Evolutionary conservation across 2,888 invertebrate genomes (phyloP).

Genomic region (Prosapia bicincta): DNA sequence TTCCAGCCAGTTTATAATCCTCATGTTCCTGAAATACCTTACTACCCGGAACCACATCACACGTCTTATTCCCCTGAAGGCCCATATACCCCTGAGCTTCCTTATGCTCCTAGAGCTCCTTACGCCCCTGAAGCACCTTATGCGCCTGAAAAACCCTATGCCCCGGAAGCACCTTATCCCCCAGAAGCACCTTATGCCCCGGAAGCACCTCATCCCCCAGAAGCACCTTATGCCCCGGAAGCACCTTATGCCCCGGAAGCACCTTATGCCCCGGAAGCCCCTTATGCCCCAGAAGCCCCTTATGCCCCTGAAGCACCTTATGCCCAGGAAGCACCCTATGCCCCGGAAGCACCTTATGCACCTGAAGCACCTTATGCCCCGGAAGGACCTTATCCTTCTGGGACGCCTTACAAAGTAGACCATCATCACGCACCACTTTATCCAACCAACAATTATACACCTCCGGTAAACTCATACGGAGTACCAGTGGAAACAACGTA

Average conservation of each 20-base stretch:
- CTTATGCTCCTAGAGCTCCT: constrained; percentile 3
- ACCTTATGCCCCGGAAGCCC: neutral
- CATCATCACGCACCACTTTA: too few species aligned
- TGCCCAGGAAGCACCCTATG: constrained; percentile 12
- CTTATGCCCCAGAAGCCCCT: neutral
- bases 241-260: neutral
- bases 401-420: neutral
- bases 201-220: neutral
- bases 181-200: neutral
- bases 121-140: constrained; percentile 11
- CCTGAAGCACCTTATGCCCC: neutral
- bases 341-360: neutral
- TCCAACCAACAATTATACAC: too few species aligned
- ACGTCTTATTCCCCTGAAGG: neutral
- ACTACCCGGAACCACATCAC: neutral
- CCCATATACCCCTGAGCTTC: neutral
- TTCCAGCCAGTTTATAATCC: neutral
- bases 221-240: neutral
- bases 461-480: constrained; percentile 11
- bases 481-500: neutral
- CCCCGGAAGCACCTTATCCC: neutral
- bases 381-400: neutral
- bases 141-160: neutral
- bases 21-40: neutral
- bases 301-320: constrained; percentile 5